These are phyloP conservation scores for Cephonodes hylas DNA, from an alignment of 2,888 invertebrate genomes.

Conservation along the genomic window DNA sequence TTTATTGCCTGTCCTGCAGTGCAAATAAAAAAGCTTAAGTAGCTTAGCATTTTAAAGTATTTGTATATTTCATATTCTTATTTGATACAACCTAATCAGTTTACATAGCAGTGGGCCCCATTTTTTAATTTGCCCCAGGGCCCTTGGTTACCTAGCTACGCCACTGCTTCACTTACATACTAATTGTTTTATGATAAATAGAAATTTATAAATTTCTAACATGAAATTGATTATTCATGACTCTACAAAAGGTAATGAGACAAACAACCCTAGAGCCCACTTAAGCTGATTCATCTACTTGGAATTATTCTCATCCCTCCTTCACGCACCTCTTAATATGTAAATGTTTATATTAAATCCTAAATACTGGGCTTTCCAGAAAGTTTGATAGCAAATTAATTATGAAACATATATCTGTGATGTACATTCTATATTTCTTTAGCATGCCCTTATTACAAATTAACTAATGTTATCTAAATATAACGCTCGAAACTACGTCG, in stretches of 20 bases:
- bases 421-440: background rate
- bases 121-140: too few species aligned
- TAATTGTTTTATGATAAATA: background rate
- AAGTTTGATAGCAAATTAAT: background rate
- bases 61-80: too few species aligned
- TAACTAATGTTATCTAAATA: background rate
- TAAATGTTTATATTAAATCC: background rate
- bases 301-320: constrained; percentile 33
- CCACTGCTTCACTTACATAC: background rate
- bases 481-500: background rate
- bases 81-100: too few species aligned
- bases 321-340: constrained; percentile 5
- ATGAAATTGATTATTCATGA: background rate
- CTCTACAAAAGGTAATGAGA: constrained; percentile 31
- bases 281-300: constrained; percentile 40
- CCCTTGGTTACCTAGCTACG: too few species aligned
- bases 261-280: constrained; percentile 40
- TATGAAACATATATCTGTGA: background rate
- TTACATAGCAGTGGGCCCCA: too few species aligned
- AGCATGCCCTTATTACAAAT: background rate
- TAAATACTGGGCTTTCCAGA: background rate
- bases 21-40: too few species aligned
- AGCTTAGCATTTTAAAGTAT: too few species aligned
- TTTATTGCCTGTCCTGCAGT: too few species aligned
- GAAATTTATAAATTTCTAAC: background rate